Evolutionary conservation across 2,797 vertebrate species (phyloP), one percentile per base, ranked within the genome.

Genomic region (Molossus molossus): DNA sequence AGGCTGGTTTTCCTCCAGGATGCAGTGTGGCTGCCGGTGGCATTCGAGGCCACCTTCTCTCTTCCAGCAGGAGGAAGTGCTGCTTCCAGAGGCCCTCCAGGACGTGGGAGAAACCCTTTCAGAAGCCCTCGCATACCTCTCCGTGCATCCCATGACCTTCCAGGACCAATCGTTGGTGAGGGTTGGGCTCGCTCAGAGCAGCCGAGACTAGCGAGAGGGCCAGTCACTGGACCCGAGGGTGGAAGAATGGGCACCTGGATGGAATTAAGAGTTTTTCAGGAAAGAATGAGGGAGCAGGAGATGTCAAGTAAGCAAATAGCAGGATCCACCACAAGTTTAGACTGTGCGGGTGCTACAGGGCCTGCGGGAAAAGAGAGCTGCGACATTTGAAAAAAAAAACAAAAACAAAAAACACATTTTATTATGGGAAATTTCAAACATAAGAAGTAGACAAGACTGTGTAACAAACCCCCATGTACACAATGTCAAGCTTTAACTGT

Each of bases 401-500:
- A 57, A 55, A 55, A 55, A 55, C 12, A 55, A 55, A 55, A 55
- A 5, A 15, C 17, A 33, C 14, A 64, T 64, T 83, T 69, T 33
- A 64, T 70, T 70, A n/a, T 83, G 37, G 48, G 91, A 48, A 94
- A 13, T 94, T 79, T 72, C 40, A 79, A 53, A 91, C 57, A 15
- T 53, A 84, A 72, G 76, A 87, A 72, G 15, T 65, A 77, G 83
- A 87, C 33, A 60, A 75, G 81, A 81, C 27, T 50, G n/a, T 82
- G 20, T 48, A 91, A 65, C 27, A 37, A 23, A 33, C 53, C 6
- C 23, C 50, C 53, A 60, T 1, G 5, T 76, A 50, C 33, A 11
- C 37, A 60, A 23, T 60, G 62, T 25, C 9, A 62, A 45, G 1
- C 40, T n/a, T 69, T 80, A 62, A 21, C 40, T 53, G 33, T 67